A percentile compares a stretch with the other conserved stretches of the same genome.
These are phyloP conservation scores for Nylanderia fulva DNA, from an alignment of 1,140 invertebrate species.

Conservation along the genomic window DNA sequence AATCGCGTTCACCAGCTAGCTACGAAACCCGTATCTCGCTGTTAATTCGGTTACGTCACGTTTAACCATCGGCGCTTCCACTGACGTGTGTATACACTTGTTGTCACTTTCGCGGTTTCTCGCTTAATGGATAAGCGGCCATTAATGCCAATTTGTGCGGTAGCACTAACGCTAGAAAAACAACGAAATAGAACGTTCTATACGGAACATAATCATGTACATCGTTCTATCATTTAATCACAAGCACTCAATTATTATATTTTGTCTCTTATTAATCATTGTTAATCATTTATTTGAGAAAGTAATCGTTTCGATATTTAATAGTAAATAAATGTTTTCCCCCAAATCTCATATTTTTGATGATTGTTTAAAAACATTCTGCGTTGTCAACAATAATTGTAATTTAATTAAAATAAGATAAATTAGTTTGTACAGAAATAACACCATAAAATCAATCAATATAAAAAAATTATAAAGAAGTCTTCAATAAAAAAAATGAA, in stretches of 20 bases:
- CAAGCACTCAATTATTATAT: not conserved
- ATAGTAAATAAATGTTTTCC: too few relatives aligned
- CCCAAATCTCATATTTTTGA: too few relatives aligned
- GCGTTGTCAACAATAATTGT: too few relatives aligned
- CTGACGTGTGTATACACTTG: not conserved
- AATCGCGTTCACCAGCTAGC: slow-evolving; percentile 2
- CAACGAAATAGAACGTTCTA: not conserved
- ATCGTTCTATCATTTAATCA: not conserved
- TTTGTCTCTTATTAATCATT: not conserved
- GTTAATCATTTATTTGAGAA: too few relatives aligned
- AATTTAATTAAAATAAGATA: too few relatives aligned
- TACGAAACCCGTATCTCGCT: not conserved
- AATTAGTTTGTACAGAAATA: too few relatives aligned
- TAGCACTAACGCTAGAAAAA: slow-evolving; percentile 11
- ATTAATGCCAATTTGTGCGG: slow-evolving; percentile 32
- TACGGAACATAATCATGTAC: not conserved
- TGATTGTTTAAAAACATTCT: too few relatives aligned
- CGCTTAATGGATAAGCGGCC: slow-evolving; percentile 20
- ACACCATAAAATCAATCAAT: too few relatives aligned
- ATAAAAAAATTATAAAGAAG: too few relatives aligned
- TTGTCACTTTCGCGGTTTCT: slow-evolving; percentile 54
- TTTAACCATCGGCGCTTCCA: not conserved
- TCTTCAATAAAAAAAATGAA: too few relatives aligned
- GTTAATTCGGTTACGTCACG: slow-evolving; percentile 24
- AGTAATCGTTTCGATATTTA: too few relatives aligned